phyloP scores from a whole-genome alignment of 2,888 invertebrate species.

The Drosophila hamatofila region DNA sequence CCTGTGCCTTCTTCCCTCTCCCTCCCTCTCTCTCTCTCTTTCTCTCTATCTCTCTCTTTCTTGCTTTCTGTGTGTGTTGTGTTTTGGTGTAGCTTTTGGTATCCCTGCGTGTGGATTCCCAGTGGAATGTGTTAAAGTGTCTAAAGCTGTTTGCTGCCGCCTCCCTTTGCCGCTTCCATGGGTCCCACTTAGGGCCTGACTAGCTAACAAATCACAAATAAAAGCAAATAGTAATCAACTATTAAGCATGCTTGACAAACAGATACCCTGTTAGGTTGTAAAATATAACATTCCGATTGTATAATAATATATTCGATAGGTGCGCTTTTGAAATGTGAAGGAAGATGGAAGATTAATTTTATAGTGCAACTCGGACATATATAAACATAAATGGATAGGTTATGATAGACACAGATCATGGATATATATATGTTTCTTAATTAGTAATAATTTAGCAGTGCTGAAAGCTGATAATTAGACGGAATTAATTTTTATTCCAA shows the following conservation, averaged over 20 bases:
- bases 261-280: slow-evolving; percentile 16
- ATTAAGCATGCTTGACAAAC: not conserved
- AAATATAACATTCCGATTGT: no score
- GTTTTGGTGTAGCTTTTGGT: slow-evolving; percentile 28
- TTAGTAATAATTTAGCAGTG: no score
- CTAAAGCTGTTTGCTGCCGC: slow-evolving; percentile 70
- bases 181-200: slow-evolving; percentile 24
- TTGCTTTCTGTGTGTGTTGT: slow-evolving; percentile 19
- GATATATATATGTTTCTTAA: no score
- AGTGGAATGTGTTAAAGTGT: slow-evolving; percentile 76
- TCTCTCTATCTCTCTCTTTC: not conserved
- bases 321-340: not conserved
- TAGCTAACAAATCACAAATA: slow-evolving; percentile 50
- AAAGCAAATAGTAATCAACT: slow-evolving; percentile 6
- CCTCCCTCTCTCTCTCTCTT: not conserved
- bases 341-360: not conserved
- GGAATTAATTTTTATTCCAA: no score
- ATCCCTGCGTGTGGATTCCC: slow-evolving; percentile 55
- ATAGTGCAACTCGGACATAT: no score
- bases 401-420: no score
- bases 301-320: not conserved
- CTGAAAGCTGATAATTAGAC: no score
- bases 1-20: slow-evolving; percentile 6
- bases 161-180: slow-evolving; percentile 31
- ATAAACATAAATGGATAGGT: no score